These are phyloP conservation scores for Blera fallax DNA, from an alignment of 2,888 invertebrate species.

Conservation along the genomic window DNA sequence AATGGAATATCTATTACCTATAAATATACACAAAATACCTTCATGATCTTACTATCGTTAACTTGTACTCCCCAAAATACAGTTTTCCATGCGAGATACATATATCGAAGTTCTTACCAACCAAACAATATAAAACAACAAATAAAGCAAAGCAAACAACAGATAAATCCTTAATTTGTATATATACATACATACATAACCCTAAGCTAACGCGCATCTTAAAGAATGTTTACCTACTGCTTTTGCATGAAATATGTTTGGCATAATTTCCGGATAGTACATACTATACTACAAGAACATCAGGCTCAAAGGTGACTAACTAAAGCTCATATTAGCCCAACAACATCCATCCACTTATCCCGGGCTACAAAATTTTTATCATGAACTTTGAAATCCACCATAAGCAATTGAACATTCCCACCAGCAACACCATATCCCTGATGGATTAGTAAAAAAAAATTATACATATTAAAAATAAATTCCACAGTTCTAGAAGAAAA, in stretches of 20 bases:
- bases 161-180: not conserved
- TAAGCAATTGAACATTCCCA: conserved; percentile 66
- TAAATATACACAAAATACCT: conserved; percentile 26
- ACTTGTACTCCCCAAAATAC: conserved; percentile 19
- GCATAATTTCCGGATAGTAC: not conserved
- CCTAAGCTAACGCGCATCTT: conserved; percentile 18
- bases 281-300: not conserved
- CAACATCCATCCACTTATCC: not conserved
- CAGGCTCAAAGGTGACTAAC: not conserved
- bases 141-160: conserved; percentile 2
- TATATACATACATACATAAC: not conserved
- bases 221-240: conserved; percentile 23
- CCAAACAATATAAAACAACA: not conserved
- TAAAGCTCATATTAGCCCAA: not conserved
- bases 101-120: conserved; percentile 4
- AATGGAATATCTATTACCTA: conserved; percentile 28
- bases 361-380: conserved; percentile 7
- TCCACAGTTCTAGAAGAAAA: conserved; percentile 22
- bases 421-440: conserved; percentile 69
- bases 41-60: conserved; percentile 36
- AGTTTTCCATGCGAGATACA: not conserved
- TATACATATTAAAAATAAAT: not conserved
- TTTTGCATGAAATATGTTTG: conserved; percentile 18
- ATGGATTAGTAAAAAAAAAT: conserved; percentile 35
- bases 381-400: conserved; percentile 46